Conservation (phyloP, 2,113 vertebrate genomes). For the Labrus mixtus region DNA sequence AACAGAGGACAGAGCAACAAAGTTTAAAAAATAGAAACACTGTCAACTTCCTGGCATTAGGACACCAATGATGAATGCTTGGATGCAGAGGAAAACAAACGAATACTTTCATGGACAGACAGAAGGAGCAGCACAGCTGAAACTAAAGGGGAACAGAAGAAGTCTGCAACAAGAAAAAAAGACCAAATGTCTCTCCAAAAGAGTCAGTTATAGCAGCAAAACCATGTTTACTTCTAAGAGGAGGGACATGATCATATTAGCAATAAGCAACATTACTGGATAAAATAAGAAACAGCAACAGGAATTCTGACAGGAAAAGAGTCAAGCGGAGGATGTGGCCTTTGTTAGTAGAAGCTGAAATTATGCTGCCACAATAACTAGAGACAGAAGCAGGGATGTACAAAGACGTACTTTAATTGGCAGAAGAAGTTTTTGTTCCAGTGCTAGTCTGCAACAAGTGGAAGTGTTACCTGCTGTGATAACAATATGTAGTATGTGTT, state of each 20-base stretch:
- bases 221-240: neutral
- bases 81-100: slow-evolving; percentile 50
- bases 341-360: neutral
- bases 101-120: slow-evolving; percentile 7
- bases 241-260: neutral
- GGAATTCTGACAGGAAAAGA: neutral
- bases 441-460: no score
- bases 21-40: slow-evolving; percentile 70
- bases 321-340: neutral
- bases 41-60: slow-evolving; percentile 66
- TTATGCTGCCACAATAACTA: neutral
- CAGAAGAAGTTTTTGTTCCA: no score
- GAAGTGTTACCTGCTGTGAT: no score
- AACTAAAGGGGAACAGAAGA: neutral
- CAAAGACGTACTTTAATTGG: no score
- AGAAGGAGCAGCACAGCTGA: slow-evolving; percentile 1
- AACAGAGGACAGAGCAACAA: slow-evolving; percentile 58
- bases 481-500: no score
- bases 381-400: no score
- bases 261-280: neutral
- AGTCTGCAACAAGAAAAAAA: neutral
- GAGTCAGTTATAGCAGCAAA: no score
- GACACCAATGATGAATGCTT: slow-evolving; percentile 47
- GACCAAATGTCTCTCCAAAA: neutral
- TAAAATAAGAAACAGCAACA: neutral